Base-by-base conservation (phyloP, 2,888 invertebrate species). In the Scaptomyza polygonia region DNA sequence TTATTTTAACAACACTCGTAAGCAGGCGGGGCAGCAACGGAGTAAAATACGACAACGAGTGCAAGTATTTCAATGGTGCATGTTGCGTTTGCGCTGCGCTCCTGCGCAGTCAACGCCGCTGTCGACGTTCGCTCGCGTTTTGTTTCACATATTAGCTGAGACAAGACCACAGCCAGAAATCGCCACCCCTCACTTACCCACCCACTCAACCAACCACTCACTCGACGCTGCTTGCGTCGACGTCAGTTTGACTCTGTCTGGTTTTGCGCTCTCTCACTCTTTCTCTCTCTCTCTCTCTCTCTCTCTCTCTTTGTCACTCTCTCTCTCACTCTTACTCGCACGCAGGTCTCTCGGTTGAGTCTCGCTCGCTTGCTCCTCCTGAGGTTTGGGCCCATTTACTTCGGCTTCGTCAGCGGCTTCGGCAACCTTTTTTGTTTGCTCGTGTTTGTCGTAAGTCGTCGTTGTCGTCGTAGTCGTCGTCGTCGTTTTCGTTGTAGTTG, bases 1-100 rank as follows among this genome's bases (percentile, higher is more conserved):
- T 85, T 85, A 89, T 85, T 85, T 85, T 85, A 88, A 88, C 88
- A 88, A 85, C 88, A 67, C 68, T 65, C 64, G 71, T 61, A 43
- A 67, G 77, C 64, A 58, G 80, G 69, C 57, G 64, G 81, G 47
- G 53, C 72, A 64, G 79, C 70, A 64, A 64, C 53, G 72, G 48
- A 64, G 79, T 76, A 79, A 76, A 76, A 79, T 79, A 76, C 73
- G 73, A 78, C 79, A 47, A 78, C 73, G 79, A 73, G 62, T 74
- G 55, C 74, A 44, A 78, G 48, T 40, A 68, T 58, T 78, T 67
- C 79, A 78, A 73, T 73, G 72, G 72, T 73, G 73, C 78, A 72
- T 55, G 68, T 61, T 73, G 59, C 72, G 61, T 73, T 62, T 78
- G 79, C 73, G 81, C 81, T 86, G 81, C 81, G 81, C 81, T 81